Evolutionary conservation across 2,113 vertebrate genomes (phyloP).

Genomic region (Thymallus thymallus): DNA sequence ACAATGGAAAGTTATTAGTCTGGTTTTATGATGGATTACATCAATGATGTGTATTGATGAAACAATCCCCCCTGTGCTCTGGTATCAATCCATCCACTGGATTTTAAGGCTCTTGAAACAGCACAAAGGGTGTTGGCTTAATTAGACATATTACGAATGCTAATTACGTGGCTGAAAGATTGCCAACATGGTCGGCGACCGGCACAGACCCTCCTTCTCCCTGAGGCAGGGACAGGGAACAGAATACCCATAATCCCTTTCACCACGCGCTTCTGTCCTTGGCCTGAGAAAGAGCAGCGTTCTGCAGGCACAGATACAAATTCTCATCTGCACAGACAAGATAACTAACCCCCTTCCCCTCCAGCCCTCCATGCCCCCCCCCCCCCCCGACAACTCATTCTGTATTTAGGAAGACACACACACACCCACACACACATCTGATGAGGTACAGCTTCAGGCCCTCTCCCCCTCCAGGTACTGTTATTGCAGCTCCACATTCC

Average conservation of each 20-base stretch:
- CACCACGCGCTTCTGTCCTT: conserved; percentile 40
- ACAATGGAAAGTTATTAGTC: neutral
- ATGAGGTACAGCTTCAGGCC: neutral
- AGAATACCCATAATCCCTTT: conserved; percentile 48
- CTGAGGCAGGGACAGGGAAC: conserved; percentile 28
- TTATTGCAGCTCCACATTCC: neutral
- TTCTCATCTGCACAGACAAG: conserved; percentile 60
- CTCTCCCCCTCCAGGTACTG: neutral
- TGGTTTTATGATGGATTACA: neutral
- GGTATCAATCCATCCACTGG: too few species aligned
- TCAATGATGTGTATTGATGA: too few species aligned
- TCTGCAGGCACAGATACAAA: conserved; percentile 42
- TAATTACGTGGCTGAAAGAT: conserved; percentile 54
- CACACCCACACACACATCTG: conserved; percentile 6
- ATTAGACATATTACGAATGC: conserved; percentile 51
- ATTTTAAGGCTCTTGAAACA: neutral
- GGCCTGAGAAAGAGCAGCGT: conserved; percentile 59
- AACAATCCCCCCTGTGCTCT: too few species aligned
- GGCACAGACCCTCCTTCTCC: conserved; percentile 6
- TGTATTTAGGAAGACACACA: conserved; percentile 12
- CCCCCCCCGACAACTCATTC: neutral
- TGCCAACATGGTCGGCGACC: conserved; percentile 37
- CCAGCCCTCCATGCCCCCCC: conserved; percentile 11
- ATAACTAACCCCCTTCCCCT: conserved; percentile 41
- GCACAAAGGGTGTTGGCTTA: conserved; percentile 31